A percentile compares a stretch with the other conserved stretches of the same genome.
These are phyloP conservation scores for Cyphomyrmex costatus DNA, from an alignment of 1,140 invertebrate genomes.

Conservation along the genomic window DNA sequence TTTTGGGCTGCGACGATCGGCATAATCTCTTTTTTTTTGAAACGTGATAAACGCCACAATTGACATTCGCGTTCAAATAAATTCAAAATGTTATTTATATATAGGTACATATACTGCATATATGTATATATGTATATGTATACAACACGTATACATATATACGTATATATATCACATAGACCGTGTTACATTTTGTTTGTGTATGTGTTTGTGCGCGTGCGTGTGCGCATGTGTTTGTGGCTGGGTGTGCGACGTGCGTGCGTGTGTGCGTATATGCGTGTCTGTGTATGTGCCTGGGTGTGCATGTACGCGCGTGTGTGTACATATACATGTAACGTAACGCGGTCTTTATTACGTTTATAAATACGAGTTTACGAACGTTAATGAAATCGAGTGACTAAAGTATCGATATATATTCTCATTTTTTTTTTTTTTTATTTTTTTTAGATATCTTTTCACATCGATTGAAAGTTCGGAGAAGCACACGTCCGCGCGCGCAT, in stretches of 20 bases:
- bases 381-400: conserved; percentile 45
- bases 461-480: not conserved
- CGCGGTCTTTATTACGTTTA: conserved; percentile 72
- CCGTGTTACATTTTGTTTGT: not conserved
- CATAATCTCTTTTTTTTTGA: conserved; percentile 56
- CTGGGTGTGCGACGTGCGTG: not conserved
- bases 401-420: conserved; percentile 15
- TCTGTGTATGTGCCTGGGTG: not conserved
- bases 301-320: too few species aligned
- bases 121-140: not conserved
- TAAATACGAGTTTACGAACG: conserved; percentile 67
- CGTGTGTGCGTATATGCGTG: not conserved
- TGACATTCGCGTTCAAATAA: conserved; percentile 38
- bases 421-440: too few species aligned
- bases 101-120: not conserved
- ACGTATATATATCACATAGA: not conserved
- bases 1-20: conserved; percentile 36
- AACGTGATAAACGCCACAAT: conserved; percentile 38
- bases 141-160: not conserved
- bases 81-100: conserved; percentile 19
- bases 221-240: not conserved
- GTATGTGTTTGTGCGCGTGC: not conserved
- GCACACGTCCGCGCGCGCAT: conserved; percentile 52
- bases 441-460: conserved; percentile 44
- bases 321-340: conserved; percentile 30